These are phyloP conservation scores for Peromyscus aztecus DNA, from an alignment of 2,797 vertebrate genomes.

Conservation along the genomic window DNA sequence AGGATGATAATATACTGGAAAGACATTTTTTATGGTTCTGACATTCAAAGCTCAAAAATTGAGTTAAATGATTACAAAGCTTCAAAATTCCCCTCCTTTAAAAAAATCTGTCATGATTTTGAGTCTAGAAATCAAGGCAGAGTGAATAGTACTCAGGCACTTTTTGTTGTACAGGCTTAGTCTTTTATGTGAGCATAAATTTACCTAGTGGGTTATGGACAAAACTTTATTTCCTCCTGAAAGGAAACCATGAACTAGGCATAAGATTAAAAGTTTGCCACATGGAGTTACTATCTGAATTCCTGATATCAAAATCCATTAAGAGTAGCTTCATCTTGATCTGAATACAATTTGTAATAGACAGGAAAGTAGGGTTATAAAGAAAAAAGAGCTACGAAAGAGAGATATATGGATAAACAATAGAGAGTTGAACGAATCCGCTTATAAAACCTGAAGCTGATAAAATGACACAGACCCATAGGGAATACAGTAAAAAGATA, in stretches of 20 bases:
- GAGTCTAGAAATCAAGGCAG: slow-evolving; percentile 26
- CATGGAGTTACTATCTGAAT: slow-evolving; percentile 52
- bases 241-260: slow-evolving; percentile 9
- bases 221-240: not conserved
- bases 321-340: slow-evolving; percentile 26
- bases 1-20: slow-evolving; percentile 31
- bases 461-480: slow-evolving; percentile 26
- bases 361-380: slow-evolving; percentile 6
- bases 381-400: not conserved
- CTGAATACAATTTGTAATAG: slow-evolving; percentile 16
- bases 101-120: slow-evolving; percentile 25
- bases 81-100: not conserved
- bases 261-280: slow-evolving; percentile 54
- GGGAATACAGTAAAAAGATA: not conserved
- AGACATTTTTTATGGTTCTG: slow-evolving; percentile 38
- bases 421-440: not conserved
- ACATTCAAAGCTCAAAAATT: slow-evolving; percentile 41
- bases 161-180: slow-evolving; percentile 40
- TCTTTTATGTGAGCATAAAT: slow-evolving; percentile 50
- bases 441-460: not conserved
- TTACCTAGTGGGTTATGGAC: slow-evolving; percentile 39
- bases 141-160: not conserved
- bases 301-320: slow-evolving; percentile 8
- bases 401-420: not conserved
- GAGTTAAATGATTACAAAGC: slow-evolving; percentile 52